Base-by-base conservation (phyloP, 2,888 invertebrate species). In the Mechanitis messenoides region DNA sequence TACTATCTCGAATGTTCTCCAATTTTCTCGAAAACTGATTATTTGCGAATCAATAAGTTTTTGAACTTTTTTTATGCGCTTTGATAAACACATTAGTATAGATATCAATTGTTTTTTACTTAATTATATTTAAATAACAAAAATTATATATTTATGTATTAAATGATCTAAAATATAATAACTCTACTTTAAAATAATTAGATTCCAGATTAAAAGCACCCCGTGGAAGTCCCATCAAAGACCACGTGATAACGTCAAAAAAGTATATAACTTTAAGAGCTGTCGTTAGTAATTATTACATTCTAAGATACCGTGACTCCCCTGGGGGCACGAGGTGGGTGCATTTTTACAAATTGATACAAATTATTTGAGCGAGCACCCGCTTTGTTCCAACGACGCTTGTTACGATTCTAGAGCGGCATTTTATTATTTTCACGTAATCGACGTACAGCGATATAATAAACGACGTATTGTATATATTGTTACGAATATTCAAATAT, bases 261-360 rank as follows among this genome's bases (percentile, higher is more conserved):
- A 63, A 61, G 58, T 45, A 57, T 56, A 57, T 65, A 59, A 63
- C 63, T 68, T 67, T 73, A 69, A 75, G 72, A 75, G 73, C 71
- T 73, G 78, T 77, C 78, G 76, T 71, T 79, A 72, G 83, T 85
- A 86, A 85, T 87, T 81, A 86, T 84, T 76, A 81, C 81, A 79
- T 80, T 76, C 72, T 78, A 74, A 79, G 80, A 79, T 79, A 78
- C 70, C 76, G 67, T 74, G 72, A 71, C 72, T 60, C 70, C 71
- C 71, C 73, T 72, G 72, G 69, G 71, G 71, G 69, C 73, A 72
- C 68, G 61, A 61, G 61, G 70, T 64, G 63, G 74, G 79, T 88
- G 89, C 89, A 90, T 89, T 90, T 88, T 90, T 89, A 87, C 88
- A 90, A 89, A 90, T 90, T 89, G 89, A 89, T 89, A 90, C 90